These are phyloP conservation scores for Catostomus latipinnis DNA, from an alignment of 2,797 vertebrate species.

Conservation along the genomic window DNA sequence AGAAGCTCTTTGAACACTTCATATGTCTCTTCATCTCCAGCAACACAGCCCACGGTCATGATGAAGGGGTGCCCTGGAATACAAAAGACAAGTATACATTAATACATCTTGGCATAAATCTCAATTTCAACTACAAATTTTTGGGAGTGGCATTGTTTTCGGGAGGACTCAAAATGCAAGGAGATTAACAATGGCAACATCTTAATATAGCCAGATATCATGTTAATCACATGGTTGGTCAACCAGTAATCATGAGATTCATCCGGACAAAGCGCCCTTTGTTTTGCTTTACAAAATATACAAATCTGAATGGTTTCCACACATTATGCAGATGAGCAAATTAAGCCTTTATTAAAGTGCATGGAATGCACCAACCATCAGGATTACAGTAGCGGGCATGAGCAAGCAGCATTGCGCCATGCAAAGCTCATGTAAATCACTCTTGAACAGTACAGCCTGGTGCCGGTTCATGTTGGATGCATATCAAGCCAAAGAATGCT, in stretches of 20 bases:
- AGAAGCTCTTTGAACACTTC: conserved; percentile 87
- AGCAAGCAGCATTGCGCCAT: background rate
- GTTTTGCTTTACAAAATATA: background rate
- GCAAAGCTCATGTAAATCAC: background rate
- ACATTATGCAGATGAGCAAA: background rate
- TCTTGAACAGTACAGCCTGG: background rate
- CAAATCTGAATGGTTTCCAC: background rate
- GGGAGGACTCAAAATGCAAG: background rate
- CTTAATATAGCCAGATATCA: background rate
- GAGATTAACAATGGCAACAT: background rate
- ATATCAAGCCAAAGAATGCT: background rate
- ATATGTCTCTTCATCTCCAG: conserved; percentile 92
- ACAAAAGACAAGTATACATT: background rate
- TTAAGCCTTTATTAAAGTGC: background rate
- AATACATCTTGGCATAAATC: no score
- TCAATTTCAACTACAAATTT: no score
- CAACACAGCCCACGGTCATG: conserved; percentile 94
- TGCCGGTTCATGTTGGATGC: background rate
- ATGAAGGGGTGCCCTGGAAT: conserved; percentile 91
- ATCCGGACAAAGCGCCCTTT: background rate
- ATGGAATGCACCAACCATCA: background rate
- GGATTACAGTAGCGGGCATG: background rate
- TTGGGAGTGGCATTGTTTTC: no score
- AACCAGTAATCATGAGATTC: background rate
- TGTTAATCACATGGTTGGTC: background rate